A percentile compares a stretch with the other conserved stretches of the same genome.
Evolutionary conservation across 2,113 vertebrate genomes (phyloP).

Genomic region (Chrysemys picta): DNA sequence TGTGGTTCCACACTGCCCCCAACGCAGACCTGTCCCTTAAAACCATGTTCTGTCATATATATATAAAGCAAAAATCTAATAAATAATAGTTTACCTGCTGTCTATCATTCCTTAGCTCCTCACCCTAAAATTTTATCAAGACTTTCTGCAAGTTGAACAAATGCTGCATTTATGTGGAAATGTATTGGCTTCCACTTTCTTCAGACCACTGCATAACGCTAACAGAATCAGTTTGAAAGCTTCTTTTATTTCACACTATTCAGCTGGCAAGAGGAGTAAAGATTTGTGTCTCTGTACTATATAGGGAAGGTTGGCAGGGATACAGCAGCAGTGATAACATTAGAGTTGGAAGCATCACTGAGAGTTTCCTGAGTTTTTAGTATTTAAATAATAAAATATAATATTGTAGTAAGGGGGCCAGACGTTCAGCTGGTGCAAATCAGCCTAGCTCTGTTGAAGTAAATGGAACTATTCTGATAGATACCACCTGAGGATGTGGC

Average conservation of each 20-base stretch:
- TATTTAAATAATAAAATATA: neutral
- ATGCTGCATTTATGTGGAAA: neutral
- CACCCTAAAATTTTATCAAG: neutral
- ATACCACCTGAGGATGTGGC: neutral
- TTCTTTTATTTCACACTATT: neutral
- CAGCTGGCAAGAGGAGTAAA: neutral
- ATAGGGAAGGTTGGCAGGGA: neutral
- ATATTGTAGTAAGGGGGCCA: neutral
- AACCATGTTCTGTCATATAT: neutral
- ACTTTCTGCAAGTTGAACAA: neutral
- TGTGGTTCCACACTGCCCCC: neutral
- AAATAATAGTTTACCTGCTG: rapidly evolving
- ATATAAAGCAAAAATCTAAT: neutral
- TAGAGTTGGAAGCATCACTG: neutral
- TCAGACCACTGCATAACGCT: neutral
- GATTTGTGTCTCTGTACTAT: neutral
- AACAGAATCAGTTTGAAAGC: neutral
- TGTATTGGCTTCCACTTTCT: neutral
- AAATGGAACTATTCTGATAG: neutral
- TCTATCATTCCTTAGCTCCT: neutral
- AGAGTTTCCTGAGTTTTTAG: neutral
- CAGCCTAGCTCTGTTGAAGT: neutral
- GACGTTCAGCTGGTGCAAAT: neutral
- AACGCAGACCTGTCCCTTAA: neutral
- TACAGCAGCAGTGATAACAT: neutral